Conservation (phyloP, 2,113 vertebrate genomes). For the Aythya baeri region DNA sequence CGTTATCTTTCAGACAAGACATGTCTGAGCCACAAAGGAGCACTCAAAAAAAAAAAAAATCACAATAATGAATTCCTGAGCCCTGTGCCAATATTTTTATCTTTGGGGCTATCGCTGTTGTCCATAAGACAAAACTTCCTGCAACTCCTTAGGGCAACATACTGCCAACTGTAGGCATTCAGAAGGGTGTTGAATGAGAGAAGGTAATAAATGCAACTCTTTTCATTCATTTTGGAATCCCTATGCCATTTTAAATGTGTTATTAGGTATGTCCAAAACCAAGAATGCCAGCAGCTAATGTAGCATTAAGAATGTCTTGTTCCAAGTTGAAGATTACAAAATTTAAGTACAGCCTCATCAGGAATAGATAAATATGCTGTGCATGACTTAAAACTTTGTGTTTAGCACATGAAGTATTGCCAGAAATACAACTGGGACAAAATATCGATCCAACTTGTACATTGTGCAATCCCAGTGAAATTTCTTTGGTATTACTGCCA, state of each 20-base stretch:
- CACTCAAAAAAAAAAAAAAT: background rate
- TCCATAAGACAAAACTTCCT: rapidly evolving
- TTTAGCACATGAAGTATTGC: background rate
- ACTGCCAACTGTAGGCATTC: background rate
- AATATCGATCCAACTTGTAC: background rate
- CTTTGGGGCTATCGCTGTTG: background rate
- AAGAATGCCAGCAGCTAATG: too few species aligned
- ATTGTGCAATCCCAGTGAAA: background rate
- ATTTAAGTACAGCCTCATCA: background rate
- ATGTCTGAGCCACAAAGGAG: background rate
- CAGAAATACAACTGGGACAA: background rate
- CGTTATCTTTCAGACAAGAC: background rate
- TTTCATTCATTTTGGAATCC: background rate
- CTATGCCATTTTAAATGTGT: background rate
- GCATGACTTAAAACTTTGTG: background rate
- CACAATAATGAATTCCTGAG: background rate
- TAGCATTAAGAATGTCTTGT: background rate
- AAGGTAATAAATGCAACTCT: background rate
- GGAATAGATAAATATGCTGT: background rate
- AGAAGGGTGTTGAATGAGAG: background rate
- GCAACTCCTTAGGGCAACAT: background rate
- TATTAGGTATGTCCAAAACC: background rate
- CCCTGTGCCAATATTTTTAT: background rate
- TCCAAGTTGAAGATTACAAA: background rate
- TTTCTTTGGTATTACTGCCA: background rate